A percentile compares a stretch with the other conserved stretches of the same genome.
Conservation (phyloP, 2,113 vertebrate genomes). For the Tragelaphus strepsiceros region DNA sequence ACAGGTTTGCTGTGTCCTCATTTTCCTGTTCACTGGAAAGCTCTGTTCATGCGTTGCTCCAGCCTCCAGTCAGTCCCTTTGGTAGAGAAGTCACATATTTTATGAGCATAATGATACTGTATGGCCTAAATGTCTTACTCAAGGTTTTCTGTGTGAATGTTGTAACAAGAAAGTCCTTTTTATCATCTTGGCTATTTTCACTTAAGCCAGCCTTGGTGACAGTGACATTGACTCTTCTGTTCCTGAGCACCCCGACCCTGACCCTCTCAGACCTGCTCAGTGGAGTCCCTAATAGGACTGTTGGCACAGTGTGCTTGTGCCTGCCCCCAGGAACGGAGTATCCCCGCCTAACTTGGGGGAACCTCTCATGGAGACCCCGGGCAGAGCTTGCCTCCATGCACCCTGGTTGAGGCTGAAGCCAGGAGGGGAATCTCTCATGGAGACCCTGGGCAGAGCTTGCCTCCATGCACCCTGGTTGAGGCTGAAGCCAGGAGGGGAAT, state of each 20-base stretch:
- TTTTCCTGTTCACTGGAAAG: background rate
- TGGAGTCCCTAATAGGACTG: background rate
- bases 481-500: background rate
- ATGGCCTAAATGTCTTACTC: background rate
- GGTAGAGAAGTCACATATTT: background rate
- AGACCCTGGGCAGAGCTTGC: background rate
- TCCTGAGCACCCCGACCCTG: background rate
- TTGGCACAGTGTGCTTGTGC: background rate
- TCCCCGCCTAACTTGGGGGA: background rate
- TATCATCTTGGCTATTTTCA: background rate
- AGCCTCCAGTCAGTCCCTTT: background rate
- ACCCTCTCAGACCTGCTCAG: background rate
- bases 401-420: background rate
- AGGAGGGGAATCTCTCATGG: background rate
- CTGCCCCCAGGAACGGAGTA: background rate
- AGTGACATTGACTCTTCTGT: background rate
- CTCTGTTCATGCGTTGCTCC: background rate
- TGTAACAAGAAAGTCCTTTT: background rate
- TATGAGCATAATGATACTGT: background rate
- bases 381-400: background rate
- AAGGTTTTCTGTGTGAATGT: background rate
- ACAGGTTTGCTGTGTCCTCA: background rate
- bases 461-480: background rate
- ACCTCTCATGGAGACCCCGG: background rate
- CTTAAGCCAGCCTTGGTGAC: background rate